Evolutionary conservation across 1,140 invertebrate genomes (phyloP).

Genomic region (Mizuhopecten yessoensis): DNA sequence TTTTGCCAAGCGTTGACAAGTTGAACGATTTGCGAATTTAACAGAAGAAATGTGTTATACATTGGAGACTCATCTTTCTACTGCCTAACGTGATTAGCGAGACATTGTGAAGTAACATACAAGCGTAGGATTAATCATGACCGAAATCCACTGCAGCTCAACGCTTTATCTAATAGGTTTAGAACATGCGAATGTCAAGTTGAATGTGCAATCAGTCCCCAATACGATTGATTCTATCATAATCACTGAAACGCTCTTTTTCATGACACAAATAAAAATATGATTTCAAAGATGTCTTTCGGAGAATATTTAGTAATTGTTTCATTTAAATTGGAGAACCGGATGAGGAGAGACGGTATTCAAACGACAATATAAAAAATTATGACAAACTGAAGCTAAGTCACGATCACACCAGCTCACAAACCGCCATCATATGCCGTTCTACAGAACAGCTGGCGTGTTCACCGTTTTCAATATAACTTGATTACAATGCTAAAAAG

Average conservation of each 20-base stretch:
- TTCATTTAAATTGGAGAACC: background rate
- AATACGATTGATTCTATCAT: background rate
- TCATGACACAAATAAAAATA: background rate
- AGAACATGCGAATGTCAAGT: background rate
- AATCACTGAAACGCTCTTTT: background rate
- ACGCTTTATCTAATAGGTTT: slow-evolving; percentile 17
- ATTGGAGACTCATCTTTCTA: background rate
- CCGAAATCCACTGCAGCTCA: background rate
- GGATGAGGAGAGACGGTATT: background rate
- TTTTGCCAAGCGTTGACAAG: background rate
- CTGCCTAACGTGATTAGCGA: background rate
- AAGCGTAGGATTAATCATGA: slow-evolving; percentile 32
- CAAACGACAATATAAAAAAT: background rate
- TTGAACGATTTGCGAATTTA: slow-evolving; percentile 20
- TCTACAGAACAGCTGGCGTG: background rate
- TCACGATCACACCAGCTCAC: background rate
- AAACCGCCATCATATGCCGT: background rate
- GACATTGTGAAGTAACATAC: slow-evolving; percentile 28
- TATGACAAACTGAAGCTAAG: background rate
- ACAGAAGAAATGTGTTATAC: slow-evolving; percentile 23
- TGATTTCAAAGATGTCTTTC: background rate
- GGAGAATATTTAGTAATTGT: slow-evolving; percentile 1
- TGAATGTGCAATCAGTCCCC: slow-evolving; percentile 11
- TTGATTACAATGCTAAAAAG: background rate
- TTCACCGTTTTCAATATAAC: background rate